Conservation (phyloP, 2,888 invertebrate genomes). For the Alsophila aescularia region DNA sequence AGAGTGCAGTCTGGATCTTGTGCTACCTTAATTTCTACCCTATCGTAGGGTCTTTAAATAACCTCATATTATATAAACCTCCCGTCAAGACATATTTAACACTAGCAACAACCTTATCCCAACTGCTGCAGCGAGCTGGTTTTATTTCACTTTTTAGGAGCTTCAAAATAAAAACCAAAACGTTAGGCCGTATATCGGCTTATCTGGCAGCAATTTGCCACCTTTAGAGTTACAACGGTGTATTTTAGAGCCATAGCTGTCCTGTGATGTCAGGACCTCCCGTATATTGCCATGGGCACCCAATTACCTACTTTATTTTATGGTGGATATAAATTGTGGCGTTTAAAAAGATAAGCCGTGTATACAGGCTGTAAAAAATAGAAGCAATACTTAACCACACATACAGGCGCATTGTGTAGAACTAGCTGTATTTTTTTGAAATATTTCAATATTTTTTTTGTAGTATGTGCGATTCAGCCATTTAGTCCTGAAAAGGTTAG, state of each 20-base stretch:
- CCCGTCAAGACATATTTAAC: background rate
- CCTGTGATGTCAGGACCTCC: slow-evolving; percentile 1
- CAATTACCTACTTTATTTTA: slow-evolving; percentile 42
- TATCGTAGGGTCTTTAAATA: no score
- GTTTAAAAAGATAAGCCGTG: slow-evolving; percentile 38
- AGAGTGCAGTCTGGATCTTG: no score
- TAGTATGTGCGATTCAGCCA: no score
- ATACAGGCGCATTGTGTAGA: no score
- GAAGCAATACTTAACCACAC: no score
- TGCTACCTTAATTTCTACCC: no score
- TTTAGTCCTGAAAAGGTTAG: no score
- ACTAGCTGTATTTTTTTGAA: no score
- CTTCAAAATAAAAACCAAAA: background rate
- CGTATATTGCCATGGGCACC: slow-evolving; percentile 23
- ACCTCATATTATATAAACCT: no score
- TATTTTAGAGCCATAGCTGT: background rate
- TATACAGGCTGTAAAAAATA: no score
- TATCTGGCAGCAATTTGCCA: slow-evolving; percentile 9
- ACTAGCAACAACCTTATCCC: background rate
- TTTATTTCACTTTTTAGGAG: background rate
- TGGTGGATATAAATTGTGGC: slow-evolving; percentile 35
- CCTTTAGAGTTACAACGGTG: background rate
- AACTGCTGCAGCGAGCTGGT: no score
- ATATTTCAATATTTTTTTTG: no score
- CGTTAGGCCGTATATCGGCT: background rate